Evolutionary conservation across 1,140 invertebrate species (phyloP), one percentile per base, ranked within the genome.

Genomic region (Lepidotrigona ventralis): DNA sequence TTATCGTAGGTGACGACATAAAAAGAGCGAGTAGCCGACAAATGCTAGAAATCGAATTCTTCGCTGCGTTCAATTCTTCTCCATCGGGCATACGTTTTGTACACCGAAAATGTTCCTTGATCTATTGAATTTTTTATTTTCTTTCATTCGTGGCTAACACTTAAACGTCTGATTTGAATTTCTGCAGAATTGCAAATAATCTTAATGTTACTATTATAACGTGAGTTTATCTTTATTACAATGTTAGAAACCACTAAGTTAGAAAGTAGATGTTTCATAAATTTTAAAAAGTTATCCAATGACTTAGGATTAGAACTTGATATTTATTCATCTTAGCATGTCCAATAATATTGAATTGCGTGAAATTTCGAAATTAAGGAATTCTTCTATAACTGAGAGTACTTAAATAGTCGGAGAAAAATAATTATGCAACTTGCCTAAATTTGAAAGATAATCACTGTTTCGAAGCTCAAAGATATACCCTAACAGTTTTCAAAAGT

Each of bases 1-100:
- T 89, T 79, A 88, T 88, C 78, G 71, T 88, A 84, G 33, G 74
- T 60, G 81, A 79, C 51, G 69, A 69, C 46, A 69, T 46, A 60
- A 79, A 51, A 88, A 75, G 64, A 54, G 76, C 73, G 73, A 77
- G 29, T 56, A n/a, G 12, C 12, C 87, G 86, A 88, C 80, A 88
- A 77, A 88, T 81, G 84, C 80, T 79, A 60, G 54, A 85, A n/a
- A 75, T 76, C 63, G 54, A 78, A 71, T 72, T 23, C 11, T 23
- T 51, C 46, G 29, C 53, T 33, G 8, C n/a, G 21, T 71, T 69
- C 9, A 56, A 54, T 68, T 74, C 68, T 77, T 77, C 68, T 70
- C 58, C 72, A 85, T 70, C 66, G 85, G 79, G 66, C 58, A 53
- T 54, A 46, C 33, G 64, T 33, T 58, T 23, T 15, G 1, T 11